These are phyloP conservation scores for Chrysomallon squamiferum DNA, from an alignment of 1,140 invertebrate species.

Conservation along the genomic window DNA sequence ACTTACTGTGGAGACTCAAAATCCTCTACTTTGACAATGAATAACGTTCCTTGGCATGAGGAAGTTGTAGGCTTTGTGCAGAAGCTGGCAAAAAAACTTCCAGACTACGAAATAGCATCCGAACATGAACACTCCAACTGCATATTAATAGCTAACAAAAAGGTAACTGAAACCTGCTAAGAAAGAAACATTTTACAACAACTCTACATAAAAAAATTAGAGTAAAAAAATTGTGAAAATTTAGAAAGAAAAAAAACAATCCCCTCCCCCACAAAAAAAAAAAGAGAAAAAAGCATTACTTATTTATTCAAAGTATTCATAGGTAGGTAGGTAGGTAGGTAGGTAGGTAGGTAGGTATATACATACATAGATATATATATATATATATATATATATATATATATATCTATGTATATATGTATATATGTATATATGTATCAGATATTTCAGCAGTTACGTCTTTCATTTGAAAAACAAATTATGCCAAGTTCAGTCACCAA, in stretches of 20 bases:
- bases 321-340: no score
- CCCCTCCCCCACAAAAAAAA: no score
- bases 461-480: no score
- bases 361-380: no score
- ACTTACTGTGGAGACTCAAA: constrained; percentile 73
- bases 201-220: no score
- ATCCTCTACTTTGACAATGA: constrained; percentile 70
- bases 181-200: neutral
- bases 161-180: constrained; percentile 52
- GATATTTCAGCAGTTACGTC: no score
- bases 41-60: constrained; percentile 74
- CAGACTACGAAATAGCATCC: constrained; percentile 69
- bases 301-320: no score
- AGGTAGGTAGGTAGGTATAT: no score
- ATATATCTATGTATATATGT: no score
- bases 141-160: constrained; percentile 69
- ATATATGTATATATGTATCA: no score
- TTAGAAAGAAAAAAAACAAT: neutral
- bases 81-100: constrained; percentile 63
- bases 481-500: no score
- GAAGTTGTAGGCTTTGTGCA: constrained; percentile 70
- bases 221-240: neutral
- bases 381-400: no score
- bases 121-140: constrained; percentile 76
- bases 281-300: neutral